Percentiles rank a stretch among this genome's conserved stretches.
phyloP scores from a whole-genome alignment of 2,797 vertebrate species.

The Anabas testudineus region DNA sequence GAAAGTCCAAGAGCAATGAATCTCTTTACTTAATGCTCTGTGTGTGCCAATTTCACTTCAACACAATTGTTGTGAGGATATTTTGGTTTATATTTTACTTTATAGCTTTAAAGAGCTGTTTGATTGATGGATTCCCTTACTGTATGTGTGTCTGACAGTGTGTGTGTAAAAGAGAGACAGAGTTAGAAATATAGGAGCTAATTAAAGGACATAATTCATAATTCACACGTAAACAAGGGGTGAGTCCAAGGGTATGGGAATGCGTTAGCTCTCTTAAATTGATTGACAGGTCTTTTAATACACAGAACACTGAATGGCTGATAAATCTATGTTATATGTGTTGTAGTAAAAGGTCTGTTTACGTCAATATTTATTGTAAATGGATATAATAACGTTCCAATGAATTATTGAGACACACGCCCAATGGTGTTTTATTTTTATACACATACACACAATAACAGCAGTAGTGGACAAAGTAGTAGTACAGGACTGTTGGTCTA shows the following conservation, averaged over 20 bases:
- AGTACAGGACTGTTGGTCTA: no score
- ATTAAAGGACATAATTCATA: slow-evolving; percentile 15
- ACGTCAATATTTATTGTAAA: not conserved
- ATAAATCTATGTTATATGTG: not conserved
- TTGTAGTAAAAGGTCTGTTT: not conserved
- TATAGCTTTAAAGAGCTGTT: not conserved
- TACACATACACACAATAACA: no score
- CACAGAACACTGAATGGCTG: not conserved
- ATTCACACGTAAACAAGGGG: not conserved
- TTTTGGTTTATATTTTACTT: not conserved
- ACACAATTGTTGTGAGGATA: no score
- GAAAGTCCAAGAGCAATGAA: slow-evolving; percentile 59
- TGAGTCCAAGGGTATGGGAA: not conserved
- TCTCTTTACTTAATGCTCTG: slow-evolving; percentile 55
- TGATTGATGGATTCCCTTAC: no score
- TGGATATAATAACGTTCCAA: not conserved
- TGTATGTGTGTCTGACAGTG: no score
- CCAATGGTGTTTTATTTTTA: no score
- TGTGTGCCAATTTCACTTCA: no score
- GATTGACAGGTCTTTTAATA: slow-evolving; percentile 2
- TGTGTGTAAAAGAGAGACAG: no score
- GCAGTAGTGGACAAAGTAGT: no score
- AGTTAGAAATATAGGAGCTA: not conserved
- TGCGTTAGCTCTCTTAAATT: not conserved
- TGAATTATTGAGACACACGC: not conserved